Base-by-base conservation (phyloP, 2,113 vertebrate species). In the Hippopotamus amphibius region DNA sequence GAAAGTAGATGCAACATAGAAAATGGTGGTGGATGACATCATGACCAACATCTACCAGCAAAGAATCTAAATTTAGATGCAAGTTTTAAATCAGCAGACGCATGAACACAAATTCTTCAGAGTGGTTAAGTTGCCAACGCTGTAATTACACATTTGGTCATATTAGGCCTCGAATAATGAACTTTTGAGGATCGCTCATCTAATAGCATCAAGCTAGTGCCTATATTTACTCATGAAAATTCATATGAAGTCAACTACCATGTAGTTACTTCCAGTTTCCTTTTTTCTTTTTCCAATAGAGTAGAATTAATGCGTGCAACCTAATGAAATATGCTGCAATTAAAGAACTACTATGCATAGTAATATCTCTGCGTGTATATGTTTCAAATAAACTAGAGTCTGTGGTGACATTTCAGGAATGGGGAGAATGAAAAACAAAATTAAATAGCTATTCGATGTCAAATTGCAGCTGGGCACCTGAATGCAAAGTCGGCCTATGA, bases 101-200 rank as follows among this genome's bases (percentile, higher is more conserved):
- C 72, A 94, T 71, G 92, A 92, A 84, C 48, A 83, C 76, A 92
- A 66, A 85, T 97, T 96, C 65, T 92, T 96, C 53, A 90, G 82
- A 63, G 74, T 87, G 12, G 69, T 97, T 97, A 93, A 84, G 89
- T 50, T 93, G 61, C 65, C 87, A 88, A 66, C 7, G 97, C 83
- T 96, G 72, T 97, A 98, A 98, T 98, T 98, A 98, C 37, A 63
- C 92, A 97, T 98, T 97, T 88, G 83, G 95, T 96, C 83, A 89
- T 80, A 93, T 98, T 97, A 98, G 97, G 97, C 79, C 93, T 88
- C 0, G 2, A 96, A 98, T 94, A 97, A 97, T 98, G 82, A 98
- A 98, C 98, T 97, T 98, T 96, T 28, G 83, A 63, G 55, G 94
- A 89, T 98, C 97, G 97, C 46, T 97, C 94, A 72, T 72, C 55